Evolutionary conservation across 2,113 vertebrate genomes (phyloP).

Genomic region (Hypocryptadius cinnamomeus): DNA sequence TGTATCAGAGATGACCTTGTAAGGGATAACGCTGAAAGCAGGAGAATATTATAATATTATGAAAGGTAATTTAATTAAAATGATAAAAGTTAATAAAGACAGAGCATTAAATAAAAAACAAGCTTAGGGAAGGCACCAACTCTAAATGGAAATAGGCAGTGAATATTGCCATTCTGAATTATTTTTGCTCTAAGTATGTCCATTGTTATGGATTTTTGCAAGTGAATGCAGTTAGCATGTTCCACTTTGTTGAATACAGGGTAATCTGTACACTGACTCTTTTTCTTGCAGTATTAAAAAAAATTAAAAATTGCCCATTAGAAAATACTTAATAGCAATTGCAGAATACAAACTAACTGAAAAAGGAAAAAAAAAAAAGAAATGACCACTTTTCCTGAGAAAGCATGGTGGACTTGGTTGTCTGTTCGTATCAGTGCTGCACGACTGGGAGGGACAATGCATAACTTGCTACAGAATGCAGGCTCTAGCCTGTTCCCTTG

Average conservation of each 20-base stretch:
- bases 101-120: conserved; percentile 14
- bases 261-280: neutral
- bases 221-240: neutral
- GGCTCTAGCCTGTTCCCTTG: neutral
- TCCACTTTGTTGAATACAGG: neutral
- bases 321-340: conserved; percentile 31
- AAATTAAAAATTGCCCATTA: neutral
- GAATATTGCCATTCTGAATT: neutral
- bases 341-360: conserved; percentile 14
- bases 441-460: neutral
- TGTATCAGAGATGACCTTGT: conserved; percentile 20
- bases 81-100: conserved; percentile 14
- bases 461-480: rapidly evolving
- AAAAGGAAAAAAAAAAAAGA: conserved; percentile 46
- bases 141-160: neutral
- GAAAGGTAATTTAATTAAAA: conserved; percentile 49
- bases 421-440: neutral
- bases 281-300: neutral
- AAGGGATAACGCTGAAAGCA: neutral
- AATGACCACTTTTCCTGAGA: conserved; percentile 2
- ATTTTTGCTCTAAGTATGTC: neutral
- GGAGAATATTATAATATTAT: neutral
- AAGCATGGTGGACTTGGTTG: neutral
- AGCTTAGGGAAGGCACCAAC: neutral
- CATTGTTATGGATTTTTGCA: neutral